Base-by-base conservation (phyloP, 2,797 vertebrate genomes). In the Dallia pectoralis region DNA sequence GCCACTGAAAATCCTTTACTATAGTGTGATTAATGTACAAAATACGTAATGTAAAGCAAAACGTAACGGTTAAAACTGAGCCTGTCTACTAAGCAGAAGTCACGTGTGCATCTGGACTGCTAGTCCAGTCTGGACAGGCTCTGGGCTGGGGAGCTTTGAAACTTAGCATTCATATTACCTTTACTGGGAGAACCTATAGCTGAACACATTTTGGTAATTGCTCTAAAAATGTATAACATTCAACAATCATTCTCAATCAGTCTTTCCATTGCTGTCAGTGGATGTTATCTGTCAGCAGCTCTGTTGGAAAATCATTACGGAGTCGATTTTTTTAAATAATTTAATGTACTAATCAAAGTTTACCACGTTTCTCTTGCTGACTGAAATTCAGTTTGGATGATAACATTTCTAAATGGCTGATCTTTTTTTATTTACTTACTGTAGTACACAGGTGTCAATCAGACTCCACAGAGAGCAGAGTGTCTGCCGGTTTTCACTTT, bases 1-100 rank as follows among this genome's bases (percentile, higher is more conserved):
- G 87, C 91, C 92, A 93, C 90, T 94, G 91, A 94, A 87, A 86
- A 88, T 87, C 84, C 86, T 74, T 90, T 88, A 85, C 84, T 86
- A 81, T 87, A 74, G 86, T 94, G 93, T 94, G 93, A 93, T 94
- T 94, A 94, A 91, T 94, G 93, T 94, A 93, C 83, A 94, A 92
- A 83, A 92, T 89, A 86, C 79, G 86, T 83, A 89, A 83, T 86
- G 76, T 77, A 90, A 87, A 86, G 84, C 75, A 83, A 89, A 86
- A 85, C 81, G 81, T 82, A 59, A 62, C 79, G 85, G 84, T 82
- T 83, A 81, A 87, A 92, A 85, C 90, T 92, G 92, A 94, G 93
- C 92, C 92, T 85, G 86, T 87, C 86, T 89, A 86, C 86, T 88
- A 86, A 86, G 87, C 87, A 79, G 67, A 76, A 80, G 84, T 82